These are phyloP conservation scores for Listrodromus nycthemerus DNA, from an alignment of 2,888 invertebrate species.

Conservation along the genomic window DNA sequence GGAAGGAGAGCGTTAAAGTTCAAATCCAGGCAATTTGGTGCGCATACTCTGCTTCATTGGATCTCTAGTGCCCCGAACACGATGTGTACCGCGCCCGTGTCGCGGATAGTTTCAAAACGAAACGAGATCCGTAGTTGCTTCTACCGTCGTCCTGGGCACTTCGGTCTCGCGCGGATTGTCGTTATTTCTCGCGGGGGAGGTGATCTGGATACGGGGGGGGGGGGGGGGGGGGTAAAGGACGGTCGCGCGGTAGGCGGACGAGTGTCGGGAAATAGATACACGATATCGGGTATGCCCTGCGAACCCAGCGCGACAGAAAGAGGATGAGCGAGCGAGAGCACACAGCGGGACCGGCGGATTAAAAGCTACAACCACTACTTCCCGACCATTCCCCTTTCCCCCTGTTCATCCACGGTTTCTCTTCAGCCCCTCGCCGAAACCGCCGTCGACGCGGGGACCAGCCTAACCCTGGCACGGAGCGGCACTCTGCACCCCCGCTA, in stretches of 20 bases:
- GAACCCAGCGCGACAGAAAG: conserved; percentile 33
- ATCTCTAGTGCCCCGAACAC: conserved; percentile 12
- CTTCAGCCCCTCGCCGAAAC: conserved; percentile 45
- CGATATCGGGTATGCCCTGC: conserved; percentile 66
- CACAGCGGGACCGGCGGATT: conserved; percentile 72
- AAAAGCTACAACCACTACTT: conserved; percentile 71
- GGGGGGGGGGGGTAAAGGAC: too few relatives aligned
- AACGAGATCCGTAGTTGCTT: conserved; percentile 39
- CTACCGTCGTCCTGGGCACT: conserved; percentile 14
- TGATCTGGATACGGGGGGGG: conserved; percentile 29
- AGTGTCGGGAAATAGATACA: conserved; percentile 63
- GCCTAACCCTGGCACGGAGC: conserved; percentile 67
- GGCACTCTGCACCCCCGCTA: conserved; percentile 73
- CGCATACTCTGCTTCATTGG: conserved; percentile 34
- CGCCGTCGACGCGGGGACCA: conserved; percentile 57
- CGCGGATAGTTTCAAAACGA: conserved; percentile 45
- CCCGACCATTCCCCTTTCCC: conserved; percentile 33
- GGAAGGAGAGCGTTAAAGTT: conserved; percentile 38
- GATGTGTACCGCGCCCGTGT: not conserved
- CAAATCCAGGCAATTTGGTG: conserved; percentile 47
- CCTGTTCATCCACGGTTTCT: conserved; percentile 42
- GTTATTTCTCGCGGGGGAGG: conserved; percentile 27
- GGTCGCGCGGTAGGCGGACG: conserved; percentile 10
- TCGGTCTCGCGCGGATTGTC: conserved; percentile 3
- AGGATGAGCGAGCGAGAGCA: conserved; percentile 52